Evolutionary conservation across 1,140 invertebrate species (phyloP), one percentile per base, ranked within the genome.

Genomic region (Brachionus asplanchnoidis): DNA sequence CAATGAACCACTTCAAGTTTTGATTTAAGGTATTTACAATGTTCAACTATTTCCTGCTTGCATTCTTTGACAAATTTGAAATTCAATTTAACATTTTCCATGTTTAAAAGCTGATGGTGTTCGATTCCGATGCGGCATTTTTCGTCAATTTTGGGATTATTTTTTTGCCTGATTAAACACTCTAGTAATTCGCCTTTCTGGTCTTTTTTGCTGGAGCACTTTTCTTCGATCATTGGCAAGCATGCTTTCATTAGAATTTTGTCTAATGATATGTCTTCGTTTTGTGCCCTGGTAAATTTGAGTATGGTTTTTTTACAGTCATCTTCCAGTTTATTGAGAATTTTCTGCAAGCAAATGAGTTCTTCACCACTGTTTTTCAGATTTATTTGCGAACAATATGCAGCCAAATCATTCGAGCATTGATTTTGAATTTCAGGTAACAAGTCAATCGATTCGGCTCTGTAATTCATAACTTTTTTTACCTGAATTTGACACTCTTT

Each of bases 111-210:
- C 87, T 93, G 92, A 86, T 92, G 92, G 91, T 99, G 97, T 90
- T 99, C 96, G 32, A 99, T 94, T 84, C 95, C 95, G 28, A 94
- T 94, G 86, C 93, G 92, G 90, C 97, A 99, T 89, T 97, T 96
- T 4, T 92, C 78, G 91, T 88, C 88, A 89, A 92, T 92, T 50
- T 91, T 89, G 4, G 93, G 92, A 86, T 96, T 93, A 89, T 96
- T 95, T 91, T 99, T 99, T 87, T 97, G 93, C 83, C 93, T 91
- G 83, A 99, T 95, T 3, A 99, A 91, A 90, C 97, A 99, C 65
- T 97, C 94, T 93, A 99, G 94, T 85, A 98, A 92, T 86, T 97
- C 91, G 23, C 89, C 91, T 85, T 92, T 89, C 46, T 92, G 91
- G 91, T 89, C 88, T 95, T 93, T 86, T 86, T 87, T 85, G 90